Evolutionary conservation across 2,888 invertebrate species (phyloP).

Genomic region (Latrodectus hesperus): DNA sequence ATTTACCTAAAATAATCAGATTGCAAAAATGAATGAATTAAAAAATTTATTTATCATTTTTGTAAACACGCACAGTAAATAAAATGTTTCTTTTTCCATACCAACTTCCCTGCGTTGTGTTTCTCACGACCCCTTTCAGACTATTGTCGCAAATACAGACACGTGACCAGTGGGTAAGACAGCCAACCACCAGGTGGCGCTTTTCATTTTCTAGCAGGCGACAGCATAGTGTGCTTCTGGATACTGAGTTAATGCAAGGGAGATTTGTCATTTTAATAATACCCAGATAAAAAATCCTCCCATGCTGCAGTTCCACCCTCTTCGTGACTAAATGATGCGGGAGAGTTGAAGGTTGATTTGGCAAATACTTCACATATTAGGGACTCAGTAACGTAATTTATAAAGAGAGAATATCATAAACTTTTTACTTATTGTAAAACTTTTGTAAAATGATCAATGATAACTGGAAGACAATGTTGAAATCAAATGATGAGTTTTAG

Average conservation of each 20-base stretch:
- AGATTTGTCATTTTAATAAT: constrained; percentile 46
- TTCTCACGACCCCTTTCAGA: constrained; percentile 51
- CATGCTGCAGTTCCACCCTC: background rate
- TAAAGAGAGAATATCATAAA: too few relatives aligned
- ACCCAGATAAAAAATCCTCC: constrained; percentile 1
- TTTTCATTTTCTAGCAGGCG: background rate
- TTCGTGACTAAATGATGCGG: too few relatives aligned
- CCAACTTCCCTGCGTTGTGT: background rate
- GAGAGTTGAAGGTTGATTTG: too few relatives aligned
- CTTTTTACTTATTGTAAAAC: too few relatives aligned
- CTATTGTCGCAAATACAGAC: constrained; percentile 7
- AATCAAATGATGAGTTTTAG: too few relatives aligned
- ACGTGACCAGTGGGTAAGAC: constrained; percentile 46
- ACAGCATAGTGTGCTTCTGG: background rate
- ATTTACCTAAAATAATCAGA: too few relatives aligned
- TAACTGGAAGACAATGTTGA: too few relatives aligned
- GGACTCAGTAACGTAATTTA: too few relatives aligned
- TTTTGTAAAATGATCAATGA: too few relatives aligned
- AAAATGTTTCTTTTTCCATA: background rate
- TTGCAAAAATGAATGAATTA: too few relatives aligned
- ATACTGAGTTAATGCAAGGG: background rate
- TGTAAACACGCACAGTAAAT: background rate
- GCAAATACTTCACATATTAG: too few relatives aligned
- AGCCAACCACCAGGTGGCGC: constrained; percentile 54
- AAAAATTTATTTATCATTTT: too few relatives aligned